Evolutionary conservation across 2,888 invertebrate species (phyloP).

Genomic region (Caenorhabditis sp.): DNA sequence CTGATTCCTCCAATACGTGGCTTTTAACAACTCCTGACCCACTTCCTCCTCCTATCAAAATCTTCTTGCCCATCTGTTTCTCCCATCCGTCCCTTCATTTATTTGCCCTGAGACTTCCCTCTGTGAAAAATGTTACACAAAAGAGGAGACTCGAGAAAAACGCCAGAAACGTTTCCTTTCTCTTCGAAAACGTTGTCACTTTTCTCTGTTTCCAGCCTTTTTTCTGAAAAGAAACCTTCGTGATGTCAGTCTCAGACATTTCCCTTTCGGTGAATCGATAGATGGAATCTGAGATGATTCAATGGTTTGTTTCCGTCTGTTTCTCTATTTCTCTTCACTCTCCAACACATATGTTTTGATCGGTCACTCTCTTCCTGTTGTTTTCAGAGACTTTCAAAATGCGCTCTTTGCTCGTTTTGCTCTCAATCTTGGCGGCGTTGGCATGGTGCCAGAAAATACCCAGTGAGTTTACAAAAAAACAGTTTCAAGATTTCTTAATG

Average conservation of each 20-base stretch:
- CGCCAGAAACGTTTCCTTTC: constrained; percentile 8
- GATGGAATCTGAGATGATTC: constrained; percentile 17
- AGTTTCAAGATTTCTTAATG: not conserved
- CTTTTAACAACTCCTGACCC: not conserved
- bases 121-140: constrained; percentile 20
- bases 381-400: constrained; percentile 23
- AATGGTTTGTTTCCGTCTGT: constrained; percentile 12
- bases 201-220: not conserved
- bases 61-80: constrained; percentile 5
- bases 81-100: constrained; percentile 2
- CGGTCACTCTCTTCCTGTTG: constrained; percentile 19
- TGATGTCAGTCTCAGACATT: too few species aligned
- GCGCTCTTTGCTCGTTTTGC: constrained; percentile 32
- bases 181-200: not conserved
- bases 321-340: constrained; percentile 3
- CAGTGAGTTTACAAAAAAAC: constrained; percentile 18
- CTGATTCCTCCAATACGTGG: too few species aligned
- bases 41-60: not conserved
- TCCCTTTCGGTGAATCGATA: not conserved
- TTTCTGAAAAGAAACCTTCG: constrained; percentile 11
- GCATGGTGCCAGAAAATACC: constrained; percentile 49
- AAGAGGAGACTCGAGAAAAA: constrained; percentile 18
- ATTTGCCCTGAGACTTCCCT: constrained; percentile 28
- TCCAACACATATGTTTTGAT: constrained; percentile 12
- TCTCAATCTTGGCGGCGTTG: constrained; percentile 12